Base-by-base conservation (phyloP, 2,888 invertebrate genomes). In the Pristionchus fissidentatus region DNA sequence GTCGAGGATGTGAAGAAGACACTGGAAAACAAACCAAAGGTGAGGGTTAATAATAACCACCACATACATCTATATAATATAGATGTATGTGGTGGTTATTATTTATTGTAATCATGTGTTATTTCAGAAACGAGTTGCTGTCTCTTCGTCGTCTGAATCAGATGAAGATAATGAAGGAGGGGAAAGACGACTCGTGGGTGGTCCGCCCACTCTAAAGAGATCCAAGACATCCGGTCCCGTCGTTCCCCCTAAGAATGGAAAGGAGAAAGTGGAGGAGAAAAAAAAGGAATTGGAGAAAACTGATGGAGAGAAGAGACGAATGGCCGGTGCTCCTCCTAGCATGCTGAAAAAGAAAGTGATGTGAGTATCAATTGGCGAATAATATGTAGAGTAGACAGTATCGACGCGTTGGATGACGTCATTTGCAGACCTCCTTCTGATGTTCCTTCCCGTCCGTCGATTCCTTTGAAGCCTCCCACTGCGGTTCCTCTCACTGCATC, bases 251-350 rank as follows among this genome's bases (percentile, higher is more conserved):
- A 8, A 10, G 0, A 2, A 22, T 46, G 70, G 10, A 1, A 62
- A 35, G 62, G 35, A 43, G n/a, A 10, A 41, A 32, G 84, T 46
- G n/a, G 75, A 62, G 29, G 66, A 62, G 29, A 77, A 29, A 46
- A 62, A 62, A 35, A 70, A 70, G 38, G 38, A 49, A 49, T n/a
- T n/a, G 70, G 75, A 49, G 0, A 32, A 77, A 32, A 49, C 15
- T 46, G 49, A 32, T 1, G 15, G 32, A 1, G 75, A 49, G 10
- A 29, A 29, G n/a, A 38, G 57, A 5, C 78, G 85, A 57, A 84
- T 85, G 84, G 29, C 80, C 35, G 85, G 85, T 10, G 85, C 85
- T 26, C 85, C 85, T 49, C 85, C 85, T 3, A 83, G 75, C n/a
- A 60, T 84, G 80, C 73, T 19, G 38, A 62, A 43, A 22, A 81